phyloP scores from a whole-genome alignment of 2,888 invertebrate species.

The Laspeyria flexula region DNA sequence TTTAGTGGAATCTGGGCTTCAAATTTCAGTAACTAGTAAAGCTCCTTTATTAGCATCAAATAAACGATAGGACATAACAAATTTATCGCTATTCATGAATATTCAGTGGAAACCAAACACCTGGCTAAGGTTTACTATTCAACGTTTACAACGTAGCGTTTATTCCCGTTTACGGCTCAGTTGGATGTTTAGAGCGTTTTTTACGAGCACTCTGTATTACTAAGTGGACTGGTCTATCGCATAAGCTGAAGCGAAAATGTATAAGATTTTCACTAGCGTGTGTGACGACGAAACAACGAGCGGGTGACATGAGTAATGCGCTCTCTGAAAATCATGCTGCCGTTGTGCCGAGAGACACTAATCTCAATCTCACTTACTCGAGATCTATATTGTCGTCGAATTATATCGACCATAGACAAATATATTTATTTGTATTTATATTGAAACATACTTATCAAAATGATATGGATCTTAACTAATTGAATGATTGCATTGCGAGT shows the following conservation, averaged over 20 bases:
- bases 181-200: conserved; percentile 75
- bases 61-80: conserved; percentile 51
- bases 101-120: conserved; percentile 54
- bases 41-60: conserved; percentile 47
- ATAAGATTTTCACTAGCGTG: background rate
- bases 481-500: no score
- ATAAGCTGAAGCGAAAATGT: conserved; percentile 15
- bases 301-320: no score
- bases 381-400: no score
- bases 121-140: conserved; percentile 50
- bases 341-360: no score
- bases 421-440: no score
- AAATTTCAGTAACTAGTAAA: conserved; percentile 1
- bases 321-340: no score
- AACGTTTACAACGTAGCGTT: conserved; percentile 65
- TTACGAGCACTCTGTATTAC: conserved; percentile 71
- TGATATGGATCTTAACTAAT: no score
- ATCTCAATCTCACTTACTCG: no score
- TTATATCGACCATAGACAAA: no score
- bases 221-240: conserved; percentile 21
- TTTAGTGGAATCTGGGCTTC: no score
- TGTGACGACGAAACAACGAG: no score
- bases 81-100: conserved; percentile 59
- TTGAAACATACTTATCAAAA: no score
- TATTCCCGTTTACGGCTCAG: conserved; percentile 73